These are phyloP conservation scores for Musca vetustissima DNA, from an alignment of 1,140 invertebrate genomes.

Conservation along the genomic window DNA sequence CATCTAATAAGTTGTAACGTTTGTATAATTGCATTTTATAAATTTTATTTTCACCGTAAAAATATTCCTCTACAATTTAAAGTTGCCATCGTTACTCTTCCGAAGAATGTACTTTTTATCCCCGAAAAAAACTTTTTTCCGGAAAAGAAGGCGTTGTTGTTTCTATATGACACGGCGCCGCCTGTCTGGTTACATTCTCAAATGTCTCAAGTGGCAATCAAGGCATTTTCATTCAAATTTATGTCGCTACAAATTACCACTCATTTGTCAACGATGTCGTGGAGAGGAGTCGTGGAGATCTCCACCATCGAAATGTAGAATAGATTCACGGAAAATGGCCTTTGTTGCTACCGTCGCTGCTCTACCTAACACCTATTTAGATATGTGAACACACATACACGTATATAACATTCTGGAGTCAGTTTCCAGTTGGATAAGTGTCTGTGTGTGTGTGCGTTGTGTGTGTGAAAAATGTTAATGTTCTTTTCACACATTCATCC, in stretches of 20 bases:
- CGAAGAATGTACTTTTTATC: no score
- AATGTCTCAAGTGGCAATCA: conserved; percentile 55
- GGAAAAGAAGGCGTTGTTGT: no score
- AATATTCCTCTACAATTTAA: no score
- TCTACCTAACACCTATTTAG: background rate
- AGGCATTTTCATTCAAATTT: conserved; percentile 55
- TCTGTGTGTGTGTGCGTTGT: background rate
- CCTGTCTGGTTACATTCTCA: conserved; percentile 16
- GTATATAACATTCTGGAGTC: background rate
- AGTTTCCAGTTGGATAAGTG: background rate
- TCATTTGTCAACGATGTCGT: conserved; percentile 47
- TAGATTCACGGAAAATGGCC: background rate
- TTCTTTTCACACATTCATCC: no score
- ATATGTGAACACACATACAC: background rate
- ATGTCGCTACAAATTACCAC: conserved; percentile 54
- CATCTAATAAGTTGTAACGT: no score
- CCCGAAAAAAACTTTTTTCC: no score
- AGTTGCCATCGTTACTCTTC: no score
- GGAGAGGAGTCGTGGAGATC: background rate
- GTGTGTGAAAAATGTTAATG: no score
- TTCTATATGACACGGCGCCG: no score
- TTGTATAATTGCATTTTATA: no score
- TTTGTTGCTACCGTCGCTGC: background rate
- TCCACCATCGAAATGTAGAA: background rate
- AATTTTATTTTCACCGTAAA: no score